A percentile compares a stretch with the other conserved stretches of the same genome.
These are phyloP conservation scores for Calliphora vomitoria DNA, from an alignment of 2,888 invertebrate species.

Conservation along the genomic window DNA sequence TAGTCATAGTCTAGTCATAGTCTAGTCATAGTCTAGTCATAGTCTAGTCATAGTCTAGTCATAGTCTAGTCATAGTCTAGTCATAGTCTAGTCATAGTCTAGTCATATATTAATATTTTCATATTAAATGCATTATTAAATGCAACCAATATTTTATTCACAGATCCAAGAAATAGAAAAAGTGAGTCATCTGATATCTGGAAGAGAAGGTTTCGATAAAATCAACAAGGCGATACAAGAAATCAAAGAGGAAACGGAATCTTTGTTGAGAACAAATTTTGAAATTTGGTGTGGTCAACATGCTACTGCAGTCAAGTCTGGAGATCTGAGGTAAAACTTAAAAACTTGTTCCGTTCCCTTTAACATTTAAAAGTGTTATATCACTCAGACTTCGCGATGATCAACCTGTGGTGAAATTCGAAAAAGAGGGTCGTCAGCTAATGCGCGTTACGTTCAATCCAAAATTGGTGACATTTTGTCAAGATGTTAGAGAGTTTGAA, in stretches of 20 bases:
- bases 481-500: constrained; percentile 94
- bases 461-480: constrained; percentile 91
- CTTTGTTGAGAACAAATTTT: constrained; percentile 83
- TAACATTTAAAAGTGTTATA: not conserved
- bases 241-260: constrained; percentile 84
- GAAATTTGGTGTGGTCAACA: constrained; percentile 84
- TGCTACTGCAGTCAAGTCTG: constrained; percentile 82
- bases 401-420: constrained; percentile 92
- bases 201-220: constrained; percentile 83
- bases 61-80: not conserved
- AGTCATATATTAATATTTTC: not conserved
- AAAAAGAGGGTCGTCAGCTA: constrained; percentile 87
- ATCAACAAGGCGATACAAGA: constrained; percentile 83
- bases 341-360: not conserved
- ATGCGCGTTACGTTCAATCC: constrained; percentile 97
- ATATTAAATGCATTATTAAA: too few relatives aligned
- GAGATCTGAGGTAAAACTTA: constrained; percentile 80
- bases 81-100: not conserved
- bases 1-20: not conserved
- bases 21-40: not conserved
- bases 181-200: constrained; percentile 83
- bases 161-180: constrained; percentile 83
- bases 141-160: not conserved
- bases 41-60: not conserved
- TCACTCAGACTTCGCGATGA: constrained; percentile 86